Evolutionary conservation across 2,888 invertebrate species (phyloP).

Genomic region (Mesorhabditis belari): DNA sequence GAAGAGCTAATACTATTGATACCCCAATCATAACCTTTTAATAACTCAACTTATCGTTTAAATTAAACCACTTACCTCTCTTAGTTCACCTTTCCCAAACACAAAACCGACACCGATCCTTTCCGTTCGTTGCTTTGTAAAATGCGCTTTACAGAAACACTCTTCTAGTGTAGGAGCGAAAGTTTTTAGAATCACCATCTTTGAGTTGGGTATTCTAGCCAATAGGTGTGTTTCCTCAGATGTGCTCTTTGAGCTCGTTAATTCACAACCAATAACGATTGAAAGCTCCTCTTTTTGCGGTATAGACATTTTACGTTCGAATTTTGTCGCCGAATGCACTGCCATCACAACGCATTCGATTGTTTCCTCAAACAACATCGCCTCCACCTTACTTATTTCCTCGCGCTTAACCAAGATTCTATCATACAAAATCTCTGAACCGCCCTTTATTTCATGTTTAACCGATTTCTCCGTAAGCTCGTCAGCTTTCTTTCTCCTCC

Average conservation of each 20-base stretch:
- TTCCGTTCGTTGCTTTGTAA: slow-evolving; percentile 24
- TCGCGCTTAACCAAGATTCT: slow-evolving; percentile 8
- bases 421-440: background rate
- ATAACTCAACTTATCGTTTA: background rate
- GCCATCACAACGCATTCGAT: no score
- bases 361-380: no score
- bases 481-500: slow-evolving; percentile 4
- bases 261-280: background rate
- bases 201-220: no score
- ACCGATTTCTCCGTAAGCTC: background rate
- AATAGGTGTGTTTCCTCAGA: no score
- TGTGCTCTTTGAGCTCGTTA: background rate
- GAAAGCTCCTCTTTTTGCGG: background rate
- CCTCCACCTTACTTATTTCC: no score
- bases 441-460: background rate
- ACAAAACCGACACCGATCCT: slow-evolving; percentile 33
- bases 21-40: slow-evolving; percentile 16
- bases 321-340: no score
- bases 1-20: slow-evolving; percentile 15
- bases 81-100: slow-evolving; percentile 12
- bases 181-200: background rate
- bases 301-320: no score
- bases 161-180: slow-evolving; percentile 16
- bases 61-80: background rate
- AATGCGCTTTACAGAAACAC: slow-evolving; percentile 12